These are phyloP conservation scores for Eudasyphora cyanicolor DNA, from an alignment of 2,888 invertebrate genomes.

Conservation along the genomic window DNA sequence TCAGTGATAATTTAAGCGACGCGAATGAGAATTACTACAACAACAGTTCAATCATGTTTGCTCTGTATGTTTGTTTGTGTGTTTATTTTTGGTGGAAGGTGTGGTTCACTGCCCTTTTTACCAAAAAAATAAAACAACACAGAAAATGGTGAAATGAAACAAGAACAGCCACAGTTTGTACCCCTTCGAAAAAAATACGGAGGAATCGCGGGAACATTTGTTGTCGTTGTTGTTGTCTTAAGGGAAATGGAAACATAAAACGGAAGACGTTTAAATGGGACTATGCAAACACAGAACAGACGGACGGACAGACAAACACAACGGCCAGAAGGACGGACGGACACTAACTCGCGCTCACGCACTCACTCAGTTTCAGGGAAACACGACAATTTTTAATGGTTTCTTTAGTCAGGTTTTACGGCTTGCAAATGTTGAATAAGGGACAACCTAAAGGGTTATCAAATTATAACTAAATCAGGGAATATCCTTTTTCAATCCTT, in stretches of 20 bases:
- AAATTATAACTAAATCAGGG: no score
- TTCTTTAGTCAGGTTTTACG: not conserved
- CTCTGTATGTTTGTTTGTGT: no score
- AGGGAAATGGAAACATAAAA: slow-evolving; percentile 8
- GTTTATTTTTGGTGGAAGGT: not conserved
- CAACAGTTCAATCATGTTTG: not conserved
- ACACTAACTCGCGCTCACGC: not conserved
- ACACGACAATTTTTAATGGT: not conserved
- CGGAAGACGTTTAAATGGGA: slow-evolving; percentile 15
- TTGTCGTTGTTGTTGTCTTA: not conserved
- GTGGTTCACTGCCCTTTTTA: not conserved
- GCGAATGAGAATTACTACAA: not conserved
- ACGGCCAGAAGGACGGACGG: no score
- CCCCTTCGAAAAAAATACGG: not conserved
- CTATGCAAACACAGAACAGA: not conserved
- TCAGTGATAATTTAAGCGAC: no score
- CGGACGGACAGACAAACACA: not conserved
- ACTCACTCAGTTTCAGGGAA: not conserved
- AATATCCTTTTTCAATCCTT: no score
- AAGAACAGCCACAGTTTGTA: not conserved
- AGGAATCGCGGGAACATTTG: no score
- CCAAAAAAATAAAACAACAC: not conserved
- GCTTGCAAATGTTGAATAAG: not conserved
- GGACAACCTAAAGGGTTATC: not conserved
- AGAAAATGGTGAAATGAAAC: not conserved